Evolutionary conservation across 2,888 invertebrate genomes (phyloP).

Genomic region (Odiellus spinosus): DNA sequence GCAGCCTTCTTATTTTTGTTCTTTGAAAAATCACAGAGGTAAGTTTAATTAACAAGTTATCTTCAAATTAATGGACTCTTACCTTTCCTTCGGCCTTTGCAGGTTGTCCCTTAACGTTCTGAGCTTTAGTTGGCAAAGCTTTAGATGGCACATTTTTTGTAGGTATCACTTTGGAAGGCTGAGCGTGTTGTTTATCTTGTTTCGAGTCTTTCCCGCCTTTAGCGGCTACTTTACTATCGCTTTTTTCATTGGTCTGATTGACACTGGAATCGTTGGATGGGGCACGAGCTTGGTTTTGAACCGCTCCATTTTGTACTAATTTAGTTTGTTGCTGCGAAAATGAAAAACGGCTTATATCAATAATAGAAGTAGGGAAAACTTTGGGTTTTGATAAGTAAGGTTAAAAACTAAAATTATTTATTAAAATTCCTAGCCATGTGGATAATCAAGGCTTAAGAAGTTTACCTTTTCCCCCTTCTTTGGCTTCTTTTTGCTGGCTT

Average conservation of each 20-base stretch:
- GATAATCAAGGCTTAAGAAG: neutral
- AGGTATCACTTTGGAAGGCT: too few species aligned
- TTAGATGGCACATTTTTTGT: too few species aligned
- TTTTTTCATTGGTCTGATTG: neutral
- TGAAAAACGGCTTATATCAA: neutral
- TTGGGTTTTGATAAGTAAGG: neutral
- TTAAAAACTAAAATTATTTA: neutral
- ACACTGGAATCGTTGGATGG: neutral
- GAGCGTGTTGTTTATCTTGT: conserved; percentile 21
- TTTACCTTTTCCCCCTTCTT: conserved; percentile 12
- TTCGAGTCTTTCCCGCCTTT: conserved; percentile 24
- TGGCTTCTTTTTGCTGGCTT: conserved; percentile 12
- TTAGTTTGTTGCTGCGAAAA: conserved; percentile 5
- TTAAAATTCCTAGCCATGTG: neutral
- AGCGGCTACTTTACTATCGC: neutral
- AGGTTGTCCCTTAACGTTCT: conserved; percentile 30
- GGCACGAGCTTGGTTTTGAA: conserved; percentile 2
- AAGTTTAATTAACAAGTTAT: too few species aligned
- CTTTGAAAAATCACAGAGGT: too few species aligned
- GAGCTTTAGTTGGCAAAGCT: conserved; percentile 43
- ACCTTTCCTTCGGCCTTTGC: conserved; percentile 45
- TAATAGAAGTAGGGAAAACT: neutral
- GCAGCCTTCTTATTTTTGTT: too few species aligned
- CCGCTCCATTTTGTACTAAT: conserved; percentile 9
- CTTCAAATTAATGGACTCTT: conserved; percentile 52